Evolutionary conservation across 2,797 vertebrate species (phyloP).

Genomic region (Pteronotus mesoamericanus): DNA sequence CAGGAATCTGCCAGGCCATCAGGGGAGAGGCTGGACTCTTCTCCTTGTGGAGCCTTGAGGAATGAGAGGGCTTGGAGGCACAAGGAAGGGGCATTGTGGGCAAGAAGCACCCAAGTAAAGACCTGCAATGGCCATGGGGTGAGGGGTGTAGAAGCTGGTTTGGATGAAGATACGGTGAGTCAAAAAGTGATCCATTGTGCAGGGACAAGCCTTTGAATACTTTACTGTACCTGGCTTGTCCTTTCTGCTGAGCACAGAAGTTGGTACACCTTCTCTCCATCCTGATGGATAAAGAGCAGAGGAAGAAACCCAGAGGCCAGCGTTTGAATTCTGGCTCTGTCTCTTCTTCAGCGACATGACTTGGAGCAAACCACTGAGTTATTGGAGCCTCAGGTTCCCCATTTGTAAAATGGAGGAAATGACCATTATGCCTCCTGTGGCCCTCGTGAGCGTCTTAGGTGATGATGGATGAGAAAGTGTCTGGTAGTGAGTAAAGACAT

Average conservation of each 20-base stretch:
- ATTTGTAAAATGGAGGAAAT: background rate
- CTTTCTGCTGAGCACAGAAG: background rate
- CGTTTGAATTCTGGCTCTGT: background rate
- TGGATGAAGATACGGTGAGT: background rate
- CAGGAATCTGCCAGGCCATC: background rate
- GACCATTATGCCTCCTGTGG: background rate
- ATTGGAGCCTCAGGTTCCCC: background rate
- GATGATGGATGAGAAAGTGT: background rate
- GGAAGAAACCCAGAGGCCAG: background rate
- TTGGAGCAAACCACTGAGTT: background rate
- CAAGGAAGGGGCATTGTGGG: background rate
- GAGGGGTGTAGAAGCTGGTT: background rate
- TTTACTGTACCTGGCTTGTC: background rate
- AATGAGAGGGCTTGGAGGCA: background rate
- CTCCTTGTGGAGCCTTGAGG: background rate
- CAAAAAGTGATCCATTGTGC: background rate
- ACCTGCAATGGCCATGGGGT: background rate
- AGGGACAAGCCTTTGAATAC: no score
- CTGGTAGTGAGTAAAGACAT: background rate
- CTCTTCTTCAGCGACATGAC: background rate
- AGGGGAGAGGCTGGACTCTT: background rate
- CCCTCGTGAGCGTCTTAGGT: background rate
- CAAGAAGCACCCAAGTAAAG: background rate
- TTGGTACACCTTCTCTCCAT: background rate
- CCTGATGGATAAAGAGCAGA: background rate